A percentile compares a stretch with the other conserved stretches of the same genome.
These are phyloP conservation scores for Gracilinanus agilis DNA, from an alignment of 2,113 vertebrate genomes.

Conservation along the genomic window DNA sequence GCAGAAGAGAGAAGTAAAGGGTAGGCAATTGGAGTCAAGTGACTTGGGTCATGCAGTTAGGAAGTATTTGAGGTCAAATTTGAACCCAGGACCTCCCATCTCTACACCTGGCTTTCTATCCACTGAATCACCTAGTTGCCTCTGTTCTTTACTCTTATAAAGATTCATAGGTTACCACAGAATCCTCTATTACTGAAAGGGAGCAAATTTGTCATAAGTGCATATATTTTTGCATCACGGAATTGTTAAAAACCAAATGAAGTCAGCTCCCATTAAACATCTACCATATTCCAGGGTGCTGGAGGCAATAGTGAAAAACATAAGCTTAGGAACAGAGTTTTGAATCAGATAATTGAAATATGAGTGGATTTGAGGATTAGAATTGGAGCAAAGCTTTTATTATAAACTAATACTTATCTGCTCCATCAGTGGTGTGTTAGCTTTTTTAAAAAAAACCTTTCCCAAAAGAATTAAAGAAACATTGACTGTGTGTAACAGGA, in stretches of 20 bases:
- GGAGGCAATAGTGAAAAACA: background rate
- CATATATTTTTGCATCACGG: constrained; percentile 17
- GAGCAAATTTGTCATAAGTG: constrained; percentile 1
- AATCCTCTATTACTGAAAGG: constrained; percentile 35
- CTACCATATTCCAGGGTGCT: background rate
- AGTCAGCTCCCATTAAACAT: background rate
- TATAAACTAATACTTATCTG: constrained; percentile 18
- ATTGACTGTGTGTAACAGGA: constrained; percentile 15
- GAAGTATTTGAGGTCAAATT: too few relatives aligned
- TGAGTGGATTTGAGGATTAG: constrained; percentile 13
- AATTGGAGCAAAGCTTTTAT: constrained; percentile 4
- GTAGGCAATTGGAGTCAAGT: too few relatives aligned
- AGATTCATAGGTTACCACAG: constrained; percentile 21
- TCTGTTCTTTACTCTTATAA: background rate
- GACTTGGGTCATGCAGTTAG: too few relatives aligned
- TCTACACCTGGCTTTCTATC: too few relatives aligned
- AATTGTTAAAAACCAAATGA: constrained; percentile 7
- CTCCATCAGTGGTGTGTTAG: constrained; percentile 24
- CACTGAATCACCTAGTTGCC: too few relatives aligned
- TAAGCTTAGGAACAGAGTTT: background rate
- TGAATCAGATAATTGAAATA: constrained; percentile 30
- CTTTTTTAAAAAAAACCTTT: constrained; percentile 47
- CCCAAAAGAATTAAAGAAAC: background rate
- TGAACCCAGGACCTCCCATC: too few relatives aligned
- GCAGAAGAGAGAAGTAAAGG: too few relatives aligned